Evolutionary conservation across 2,888 invertebrate species (phyloP), one percentile per base, ranked within the genome.

Genomic region (Parochlus steinenii): DNA sequence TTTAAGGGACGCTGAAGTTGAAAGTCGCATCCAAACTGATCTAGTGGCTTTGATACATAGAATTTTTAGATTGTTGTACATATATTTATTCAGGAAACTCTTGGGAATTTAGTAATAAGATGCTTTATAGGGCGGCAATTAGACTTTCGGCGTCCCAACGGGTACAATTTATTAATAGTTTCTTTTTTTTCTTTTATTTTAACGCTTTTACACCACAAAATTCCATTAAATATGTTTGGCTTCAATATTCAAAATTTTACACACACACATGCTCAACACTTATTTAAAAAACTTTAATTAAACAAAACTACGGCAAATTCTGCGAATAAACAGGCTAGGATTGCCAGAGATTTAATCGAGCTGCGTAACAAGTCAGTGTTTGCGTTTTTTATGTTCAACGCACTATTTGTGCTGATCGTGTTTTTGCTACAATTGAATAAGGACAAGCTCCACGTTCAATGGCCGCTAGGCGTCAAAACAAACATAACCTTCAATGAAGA

Each of bases 371-470:
- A 92, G 64, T 86, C 87, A 54, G 89, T 90, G 55, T 90, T 92
- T 65, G 87, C 86, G 58, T 93, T 95, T 77, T 83, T 95, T 69
- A 95, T 97, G 93, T 82, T 95, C 73, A 98, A 97, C 76, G 87
- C 93, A 63, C 77, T 97, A 58, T 97, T 95, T 77, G 89, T 95
- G 61, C 78, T 97, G 68, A 86, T 93, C 65, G 92, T 97, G 57
- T 89, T 97, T 69, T 81, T 97, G 64, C 81, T 98, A 61, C 95
- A 97, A 77, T 75, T 95, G 65, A 92, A 95, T 71, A 93, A 93
- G 77, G 89, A 92, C 70, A 85, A 86, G 67, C 76, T 95, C 61
- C 89, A 93, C 69, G 79, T 93, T 65, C 74, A 87, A 67, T 93
- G 93, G 93, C 93, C 92, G 58, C 74, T 89, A 58, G 87, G 87